Percentiles rank a stretch among this genome's conserved stretches.
Evolutionary conservation across 2,888 invertebrate genomes (phyloP).

Genomic region (Limnephilus auricula): DNA sequence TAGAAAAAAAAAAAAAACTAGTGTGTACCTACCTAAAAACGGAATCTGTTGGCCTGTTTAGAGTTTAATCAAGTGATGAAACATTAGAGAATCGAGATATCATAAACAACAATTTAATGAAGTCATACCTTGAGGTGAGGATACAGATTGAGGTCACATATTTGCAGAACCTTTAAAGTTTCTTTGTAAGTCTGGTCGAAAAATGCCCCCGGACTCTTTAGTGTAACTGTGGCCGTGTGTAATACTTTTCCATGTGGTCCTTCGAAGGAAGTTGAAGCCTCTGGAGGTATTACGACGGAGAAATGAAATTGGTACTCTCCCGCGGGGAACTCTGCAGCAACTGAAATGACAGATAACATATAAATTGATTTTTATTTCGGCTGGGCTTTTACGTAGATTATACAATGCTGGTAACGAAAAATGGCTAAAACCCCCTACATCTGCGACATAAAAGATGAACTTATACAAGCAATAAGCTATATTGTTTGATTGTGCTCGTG

Average conservation of each 20-base stretch:
- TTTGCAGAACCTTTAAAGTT: background rate
- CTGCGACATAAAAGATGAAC: too few species aligned
- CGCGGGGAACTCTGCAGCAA: background rate
- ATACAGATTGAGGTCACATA: background rate
- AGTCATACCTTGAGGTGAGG: background rate
- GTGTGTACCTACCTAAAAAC: too few species aligned
- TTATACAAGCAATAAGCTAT: too few species aligned
- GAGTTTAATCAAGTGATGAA: too few species aligned
- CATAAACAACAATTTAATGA: background rate
- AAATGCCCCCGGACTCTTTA: background rate
- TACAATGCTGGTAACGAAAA: too few species aligned
- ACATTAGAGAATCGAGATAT: too few species aligned
- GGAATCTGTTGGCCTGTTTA: too few species aligned
- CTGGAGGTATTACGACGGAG: background rate
- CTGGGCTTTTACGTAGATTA: too few species aligned
- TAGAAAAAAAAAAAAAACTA: too few species aligned
- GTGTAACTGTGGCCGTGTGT: background rate
- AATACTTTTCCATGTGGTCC: background rate
- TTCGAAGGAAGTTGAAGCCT: background rate
- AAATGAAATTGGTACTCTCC: background rate
- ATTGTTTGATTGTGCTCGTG: too few species aligned
- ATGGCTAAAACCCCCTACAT: too few species aligned
- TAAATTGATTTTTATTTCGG: background rate
- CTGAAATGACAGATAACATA: background rate
- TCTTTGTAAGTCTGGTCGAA: background rate